Conservation (phyloP, 2,113 vertebrate species). For the Hypanus sabinus region DNA sequence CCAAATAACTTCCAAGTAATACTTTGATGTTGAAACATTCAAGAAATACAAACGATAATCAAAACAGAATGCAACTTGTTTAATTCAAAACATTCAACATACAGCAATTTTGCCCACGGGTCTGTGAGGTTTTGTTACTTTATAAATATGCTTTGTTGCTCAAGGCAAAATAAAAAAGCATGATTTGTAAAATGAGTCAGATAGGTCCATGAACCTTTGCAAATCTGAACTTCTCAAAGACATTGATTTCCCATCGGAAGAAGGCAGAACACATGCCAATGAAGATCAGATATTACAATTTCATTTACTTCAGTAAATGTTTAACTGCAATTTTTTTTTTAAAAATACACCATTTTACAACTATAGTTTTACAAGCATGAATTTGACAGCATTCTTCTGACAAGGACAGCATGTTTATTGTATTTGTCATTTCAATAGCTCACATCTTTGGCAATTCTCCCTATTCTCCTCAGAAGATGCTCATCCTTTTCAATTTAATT, state of each 20-base stretch:
- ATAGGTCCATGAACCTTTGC: not conserved
- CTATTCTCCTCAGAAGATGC: not conserved
- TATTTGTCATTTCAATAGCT: not conserved
- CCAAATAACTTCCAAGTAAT: not conserved
- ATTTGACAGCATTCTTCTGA: not conserved
- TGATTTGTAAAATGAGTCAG: not conserved
- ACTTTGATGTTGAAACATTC: no score
- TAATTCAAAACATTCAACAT: not conserved
- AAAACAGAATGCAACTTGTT: not conserved
- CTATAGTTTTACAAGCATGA: not conserved
- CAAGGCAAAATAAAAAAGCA: not conserved
- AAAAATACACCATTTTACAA: not conserved
- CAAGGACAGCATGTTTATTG: not conserved
- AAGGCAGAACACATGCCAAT: not conserved
- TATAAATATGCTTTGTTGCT: not conserved
- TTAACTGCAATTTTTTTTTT: not conserved
- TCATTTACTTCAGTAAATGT: not conserved
- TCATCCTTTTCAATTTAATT: not conserved
- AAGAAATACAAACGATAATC: not conserved
- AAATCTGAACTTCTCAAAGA: constrained; percentile 17
- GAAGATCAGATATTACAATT: not conserved
- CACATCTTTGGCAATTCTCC: not conserved
- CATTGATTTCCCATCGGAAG: constrained; percentile 10
- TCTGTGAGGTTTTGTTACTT: not conserved
- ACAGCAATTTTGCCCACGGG: not conserved